Evolutionary conservation across 2,113 vertebrate species (phyloP).

Genomic region (Macrotis lagotis): DNA sequence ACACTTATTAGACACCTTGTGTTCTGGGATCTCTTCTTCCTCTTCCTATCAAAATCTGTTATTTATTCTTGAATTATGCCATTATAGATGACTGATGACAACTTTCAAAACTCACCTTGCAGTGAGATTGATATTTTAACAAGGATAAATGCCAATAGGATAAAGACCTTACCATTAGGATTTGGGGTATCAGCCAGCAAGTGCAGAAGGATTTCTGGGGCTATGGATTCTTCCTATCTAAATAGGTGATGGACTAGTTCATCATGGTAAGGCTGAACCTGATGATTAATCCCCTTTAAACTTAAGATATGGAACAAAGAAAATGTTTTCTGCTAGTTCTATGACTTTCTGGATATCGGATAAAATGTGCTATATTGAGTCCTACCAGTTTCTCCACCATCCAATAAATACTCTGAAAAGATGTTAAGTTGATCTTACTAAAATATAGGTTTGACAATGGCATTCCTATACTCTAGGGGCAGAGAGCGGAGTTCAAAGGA

Average conservation of each 20-base stretch:
- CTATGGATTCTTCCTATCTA: neutral
- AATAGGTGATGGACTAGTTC: neutral
- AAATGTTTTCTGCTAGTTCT: neutral
- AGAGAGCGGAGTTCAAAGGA: neutral
- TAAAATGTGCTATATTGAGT: neutral
- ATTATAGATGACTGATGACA: neutral
- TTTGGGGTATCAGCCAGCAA: neutral
- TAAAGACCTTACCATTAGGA: neutral
- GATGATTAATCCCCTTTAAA: neutral
- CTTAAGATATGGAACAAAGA: neutral
- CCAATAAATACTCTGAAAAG: neutral
- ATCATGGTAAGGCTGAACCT: neutral
- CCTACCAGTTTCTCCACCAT: neutral
- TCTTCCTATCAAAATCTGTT: neutral
- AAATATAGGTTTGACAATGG: neutral
- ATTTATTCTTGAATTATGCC: neutral
- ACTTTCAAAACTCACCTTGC: neutral
- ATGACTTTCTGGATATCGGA: neutral
- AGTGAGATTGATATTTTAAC: neutral
- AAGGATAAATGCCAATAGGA: neutral
- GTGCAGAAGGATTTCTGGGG: neutral
- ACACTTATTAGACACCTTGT: neutral
- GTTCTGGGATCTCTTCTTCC: neutral
- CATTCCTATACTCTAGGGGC: neutral
- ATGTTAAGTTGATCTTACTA: neutral